phyloP scores from a whole-genome alignment of 2,888 invertebrate species.

The Melieria omissa region DNA sequence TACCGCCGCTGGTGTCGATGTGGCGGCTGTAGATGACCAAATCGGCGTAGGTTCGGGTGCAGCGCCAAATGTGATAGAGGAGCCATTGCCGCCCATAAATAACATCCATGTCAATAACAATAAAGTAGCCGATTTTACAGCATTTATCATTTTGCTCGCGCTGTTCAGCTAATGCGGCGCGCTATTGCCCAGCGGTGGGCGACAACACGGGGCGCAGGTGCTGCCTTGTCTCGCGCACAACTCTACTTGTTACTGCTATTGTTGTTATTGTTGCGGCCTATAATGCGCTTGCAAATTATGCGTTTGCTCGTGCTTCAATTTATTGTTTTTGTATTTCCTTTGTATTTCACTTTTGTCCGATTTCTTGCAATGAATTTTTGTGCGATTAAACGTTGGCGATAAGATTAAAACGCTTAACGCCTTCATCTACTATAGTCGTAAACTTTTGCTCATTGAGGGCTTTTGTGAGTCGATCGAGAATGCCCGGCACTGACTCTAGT shows the following conservation, averaged over 20 bases:
- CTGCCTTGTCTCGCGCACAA: not conserved
- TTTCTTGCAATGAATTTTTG: too few relatives aligned
- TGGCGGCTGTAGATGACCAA: not conserved
- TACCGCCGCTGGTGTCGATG: conserved; percentile 3
- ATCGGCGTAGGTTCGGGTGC: conserved; percentile 12
- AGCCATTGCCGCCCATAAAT: conserved; percentile 27
- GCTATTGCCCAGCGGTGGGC: not conserved
- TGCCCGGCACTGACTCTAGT: too few relatives aligned
- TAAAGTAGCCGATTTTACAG: conserved; percentile 23
- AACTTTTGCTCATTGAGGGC: too few relatives aligned
- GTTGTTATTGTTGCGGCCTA: not conserved
- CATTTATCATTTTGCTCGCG: conserved; percentile 19
- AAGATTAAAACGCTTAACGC: too few relatives aligned
- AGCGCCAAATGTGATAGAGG: conserved; percentile 7
- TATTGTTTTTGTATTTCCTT: not conserved
- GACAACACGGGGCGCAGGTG: not conserved
- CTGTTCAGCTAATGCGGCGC: not conserved
- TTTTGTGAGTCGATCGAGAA: too few relatives aligned
- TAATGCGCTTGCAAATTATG: not conserved
- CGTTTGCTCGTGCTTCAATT: not conserved
- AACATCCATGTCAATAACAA: conserved; percentile 28
- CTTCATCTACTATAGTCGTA: too few relatives aligned
- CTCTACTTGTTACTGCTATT: not conserved
- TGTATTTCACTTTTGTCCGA: too few relatives aligned
- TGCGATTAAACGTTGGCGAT: too few relatives aligned